These are phyloP conservation scores for Odocoileus virginianus DNA, from an alignment of 2,113 vertebrate species.

Conservation along the genomic window DNA sequence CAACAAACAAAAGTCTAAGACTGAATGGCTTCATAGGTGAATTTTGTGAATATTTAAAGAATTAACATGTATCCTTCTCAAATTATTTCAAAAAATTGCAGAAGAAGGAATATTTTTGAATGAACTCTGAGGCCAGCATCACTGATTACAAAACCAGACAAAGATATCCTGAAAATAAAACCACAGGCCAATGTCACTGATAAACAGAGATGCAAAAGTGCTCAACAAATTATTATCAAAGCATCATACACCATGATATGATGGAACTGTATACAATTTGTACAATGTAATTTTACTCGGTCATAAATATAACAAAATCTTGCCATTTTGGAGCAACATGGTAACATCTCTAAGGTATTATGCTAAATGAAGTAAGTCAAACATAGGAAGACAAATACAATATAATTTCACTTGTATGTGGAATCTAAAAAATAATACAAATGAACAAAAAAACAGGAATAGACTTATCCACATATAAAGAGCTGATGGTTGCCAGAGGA, in stretches of 20 bases:
- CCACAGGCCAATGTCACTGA: neutral
- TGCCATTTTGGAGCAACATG: neutral
- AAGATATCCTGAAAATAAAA: neutral
- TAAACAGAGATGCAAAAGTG: neutral
- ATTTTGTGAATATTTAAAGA: neutral
- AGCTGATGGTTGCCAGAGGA: neutral
- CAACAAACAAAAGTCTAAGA: neutral
- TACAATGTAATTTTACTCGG: neutral
- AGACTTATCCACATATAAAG: neutral
- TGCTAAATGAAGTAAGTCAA: neutral
- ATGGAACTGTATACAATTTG: neutral
- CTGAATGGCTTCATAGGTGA: neutral
- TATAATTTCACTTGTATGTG: neutral
- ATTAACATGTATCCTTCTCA: neutral
- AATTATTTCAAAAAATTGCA: neutral
- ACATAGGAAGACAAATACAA: neutral
- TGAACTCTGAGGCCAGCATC: neutral
- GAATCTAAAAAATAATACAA: neutral
- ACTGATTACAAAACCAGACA: neutral
- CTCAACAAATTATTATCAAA: neutral
- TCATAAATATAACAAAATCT: neutral
- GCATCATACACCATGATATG: neutral
- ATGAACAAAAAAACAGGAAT: neutral
- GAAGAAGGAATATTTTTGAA: neutral
- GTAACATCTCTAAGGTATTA: neutral